Evolutionary conservation across 2,113 vertebrate species (phyloP).

Genomic region (Psilopsiagon aurifrons): DNA sequence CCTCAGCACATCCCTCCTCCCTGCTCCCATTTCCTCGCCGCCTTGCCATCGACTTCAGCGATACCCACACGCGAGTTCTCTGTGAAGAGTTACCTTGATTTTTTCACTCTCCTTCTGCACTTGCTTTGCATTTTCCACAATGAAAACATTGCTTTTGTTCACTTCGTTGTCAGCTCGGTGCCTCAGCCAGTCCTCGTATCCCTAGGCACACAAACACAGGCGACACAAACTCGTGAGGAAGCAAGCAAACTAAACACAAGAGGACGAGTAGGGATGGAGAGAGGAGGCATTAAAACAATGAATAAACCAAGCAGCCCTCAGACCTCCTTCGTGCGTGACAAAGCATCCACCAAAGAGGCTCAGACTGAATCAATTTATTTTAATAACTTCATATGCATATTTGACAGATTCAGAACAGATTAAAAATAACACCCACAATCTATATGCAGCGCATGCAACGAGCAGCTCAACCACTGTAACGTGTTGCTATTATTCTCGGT

Average conservation of each 20-base stretch:
- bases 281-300: neutral
- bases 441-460: neutral
- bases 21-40: neutral
- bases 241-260: neutral
- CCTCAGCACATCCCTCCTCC: neutral
- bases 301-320: neutral
- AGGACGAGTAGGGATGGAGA: neutral
- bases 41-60: neutral
- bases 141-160: slow-evolving; percentile 89
- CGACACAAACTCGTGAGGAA: neutral
- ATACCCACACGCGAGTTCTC: accelerated
- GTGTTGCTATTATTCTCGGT: slow-evolving; percentile 11
- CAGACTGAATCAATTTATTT: slow-evolving; percentile 10
- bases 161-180: slow-evolving; percentile 97
- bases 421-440: slow-evolving; percentile 40
- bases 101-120: slow-evolving; percentile 89
- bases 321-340: slow-evolving; percentile 14
- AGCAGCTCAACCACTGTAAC: slow-evolving; percentile 33
- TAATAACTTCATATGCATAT: slow-evolving; percentile 26
- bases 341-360: neutral
- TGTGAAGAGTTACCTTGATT: slow-evolving; percentile 85
- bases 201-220: slow-evolving; percentile 74
- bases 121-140: slow-evolving; percentile 84
- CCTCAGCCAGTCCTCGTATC: slow-evolving; percentile 97
- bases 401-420: slow-evolving; percentile 60